phyloP scores from a whole-genome alignment of 1,140 invertebrate genomes.

The Heliconius melpomene region DNA sequence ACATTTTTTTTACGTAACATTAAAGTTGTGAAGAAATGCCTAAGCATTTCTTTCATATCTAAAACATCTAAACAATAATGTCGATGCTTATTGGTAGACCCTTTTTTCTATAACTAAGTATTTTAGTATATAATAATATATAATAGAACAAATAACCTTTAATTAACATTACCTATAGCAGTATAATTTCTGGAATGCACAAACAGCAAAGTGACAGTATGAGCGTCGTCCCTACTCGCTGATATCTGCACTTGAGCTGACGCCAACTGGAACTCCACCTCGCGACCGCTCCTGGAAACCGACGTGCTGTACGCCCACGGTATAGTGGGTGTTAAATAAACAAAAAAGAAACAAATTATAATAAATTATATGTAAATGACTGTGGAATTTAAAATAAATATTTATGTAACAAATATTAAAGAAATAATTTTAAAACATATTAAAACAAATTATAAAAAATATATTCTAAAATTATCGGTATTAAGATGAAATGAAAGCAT shows the following conservation, averaged over 20 bases:
- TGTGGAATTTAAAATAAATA: conserved; percentile 24
- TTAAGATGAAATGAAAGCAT: too few species aligned
- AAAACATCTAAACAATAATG: too few species aligned
- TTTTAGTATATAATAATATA: too few species aligned
- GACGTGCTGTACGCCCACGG: conserved; percentile 49
- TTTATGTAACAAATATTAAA: background rate
- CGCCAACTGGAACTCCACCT: conserved; percentile 62
- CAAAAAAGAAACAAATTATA: conserved; percentile 36
- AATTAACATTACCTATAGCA: conserved; percentile 55
- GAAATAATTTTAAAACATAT: background rate
- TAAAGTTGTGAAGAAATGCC: too few species aligned
- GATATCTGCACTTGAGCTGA: conserved; percentile 65
- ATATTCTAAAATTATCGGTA: too few species aligned
- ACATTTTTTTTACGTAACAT: too few species aligned
- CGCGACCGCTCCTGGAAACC: conserved; percentile 62
- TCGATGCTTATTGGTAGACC: too few species aligned
- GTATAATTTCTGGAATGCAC: conserved; percentile 69
- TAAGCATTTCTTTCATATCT: too few species aligned
- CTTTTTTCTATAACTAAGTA: too few species aligned
- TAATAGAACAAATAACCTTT: conserved; percentile 11
- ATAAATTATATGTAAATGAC: background rate
- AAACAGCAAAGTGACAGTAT: conserved; percentile 64
- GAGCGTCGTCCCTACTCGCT: conserved; percentile 48
- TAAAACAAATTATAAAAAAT: too few species aligned
- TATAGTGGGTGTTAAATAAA: conserved; percentile 7